Percentiles rank a stretch among this genome's conserved stretches.
Evolutionary conservation across 2,888 invertebrate genomes (phyloP).

Genomic region (Idaea straminata): DNA sequence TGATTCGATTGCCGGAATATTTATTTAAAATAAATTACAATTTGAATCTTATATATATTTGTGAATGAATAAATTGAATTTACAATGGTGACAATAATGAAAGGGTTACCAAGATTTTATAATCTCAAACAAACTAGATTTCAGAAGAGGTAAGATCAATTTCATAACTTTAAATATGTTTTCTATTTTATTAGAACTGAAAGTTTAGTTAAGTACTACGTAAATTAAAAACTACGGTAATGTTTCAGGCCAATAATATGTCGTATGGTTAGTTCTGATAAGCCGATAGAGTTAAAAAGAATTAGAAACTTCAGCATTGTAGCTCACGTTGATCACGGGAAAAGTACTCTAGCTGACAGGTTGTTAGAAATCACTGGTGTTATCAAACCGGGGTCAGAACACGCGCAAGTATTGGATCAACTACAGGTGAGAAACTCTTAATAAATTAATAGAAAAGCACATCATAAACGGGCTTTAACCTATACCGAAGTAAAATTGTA

Average conservation of each 20-base stretch:
- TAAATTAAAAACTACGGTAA: not conserved
- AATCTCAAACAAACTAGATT: not conserved
- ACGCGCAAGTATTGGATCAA: slow-evolving; percentile 87
- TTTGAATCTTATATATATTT: not conserved
- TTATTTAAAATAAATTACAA: not conserved
- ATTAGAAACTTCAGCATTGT: slow-evolving; percentile 98
- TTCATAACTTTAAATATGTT: too few species aligned
- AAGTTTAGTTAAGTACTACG: not conserved
- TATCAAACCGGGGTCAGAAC: slow-evolving; percentile 82
- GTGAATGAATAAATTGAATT: not conserved
- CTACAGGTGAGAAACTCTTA: slow-evolving; percentile 75
- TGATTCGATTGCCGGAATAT: not conserved
- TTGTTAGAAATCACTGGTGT: slow-evolving; percentile 95
- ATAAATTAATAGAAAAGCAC: not conserved
- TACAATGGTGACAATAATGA: slow-evolving; percentile 10
- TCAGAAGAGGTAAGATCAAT: not conserved
- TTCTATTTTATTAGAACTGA: too few species aligned
- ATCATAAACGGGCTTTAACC: not conserved
- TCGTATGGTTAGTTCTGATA: slow-evolving; percentile 47
- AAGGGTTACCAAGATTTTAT: not conserved
- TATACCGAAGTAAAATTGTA: not conserved
- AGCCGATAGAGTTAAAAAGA: slow-evolving; percentile 46
- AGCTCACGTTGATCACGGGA: slow-evolving; percentile 99
- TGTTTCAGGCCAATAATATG: slow-evolving; percentile 24
- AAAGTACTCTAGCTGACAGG: slow-evolving; percentile 97